Evolutionary conservation across 2,797 vertebrate genomes (phyloP).

Genomic region (Pangasius krempfi): DNA sequence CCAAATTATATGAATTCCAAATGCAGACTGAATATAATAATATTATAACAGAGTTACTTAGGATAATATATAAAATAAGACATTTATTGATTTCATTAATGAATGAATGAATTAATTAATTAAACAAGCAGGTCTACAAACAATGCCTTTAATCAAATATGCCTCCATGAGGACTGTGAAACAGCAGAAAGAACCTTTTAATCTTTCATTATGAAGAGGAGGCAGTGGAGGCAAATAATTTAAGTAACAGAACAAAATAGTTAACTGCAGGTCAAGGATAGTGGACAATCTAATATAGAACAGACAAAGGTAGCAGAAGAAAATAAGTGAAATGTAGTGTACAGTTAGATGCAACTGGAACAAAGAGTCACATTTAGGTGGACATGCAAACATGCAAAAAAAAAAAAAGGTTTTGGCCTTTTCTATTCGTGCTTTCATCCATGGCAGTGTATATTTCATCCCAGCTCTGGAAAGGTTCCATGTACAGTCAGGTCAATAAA

Average conservation of each 20-base stretch:
- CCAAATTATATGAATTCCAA: too few relatives aligned
- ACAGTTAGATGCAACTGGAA: not conserved
- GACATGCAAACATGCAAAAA: too few relatives aligned
- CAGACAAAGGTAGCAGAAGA: not conserved
- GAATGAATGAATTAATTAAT: not conserved
- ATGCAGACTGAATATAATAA: too few relatives aligned
- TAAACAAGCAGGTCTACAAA: not conserved
- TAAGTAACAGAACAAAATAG: not conserved
- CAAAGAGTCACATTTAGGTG: not conserved
- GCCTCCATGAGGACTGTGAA: not conserved
- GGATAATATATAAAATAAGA: not conserved
- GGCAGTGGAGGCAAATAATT: not conserved
- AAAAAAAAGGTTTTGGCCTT: not conserved
- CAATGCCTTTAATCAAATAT: not conserved
- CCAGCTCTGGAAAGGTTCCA: too few relatives aligned
- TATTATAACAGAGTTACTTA: not conserved
- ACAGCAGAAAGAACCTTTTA: not conserved
- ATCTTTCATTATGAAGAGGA: not conserved
- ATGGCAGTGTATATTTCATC: not conserved
- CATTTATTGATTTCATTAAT: not conserved
- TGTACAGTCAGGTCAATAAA: too few relatives aligned
- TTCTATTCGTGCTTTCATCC: not conserved
- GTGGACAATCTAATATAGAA: not conserved
- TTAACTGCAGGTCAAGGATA: not conserved
- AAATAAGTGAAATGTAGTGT: not conserved